Evolutionary conservation across 2,888 invertebrate genomes (phyloP).

Genomic region (Perithous albicinctus): DNA sequence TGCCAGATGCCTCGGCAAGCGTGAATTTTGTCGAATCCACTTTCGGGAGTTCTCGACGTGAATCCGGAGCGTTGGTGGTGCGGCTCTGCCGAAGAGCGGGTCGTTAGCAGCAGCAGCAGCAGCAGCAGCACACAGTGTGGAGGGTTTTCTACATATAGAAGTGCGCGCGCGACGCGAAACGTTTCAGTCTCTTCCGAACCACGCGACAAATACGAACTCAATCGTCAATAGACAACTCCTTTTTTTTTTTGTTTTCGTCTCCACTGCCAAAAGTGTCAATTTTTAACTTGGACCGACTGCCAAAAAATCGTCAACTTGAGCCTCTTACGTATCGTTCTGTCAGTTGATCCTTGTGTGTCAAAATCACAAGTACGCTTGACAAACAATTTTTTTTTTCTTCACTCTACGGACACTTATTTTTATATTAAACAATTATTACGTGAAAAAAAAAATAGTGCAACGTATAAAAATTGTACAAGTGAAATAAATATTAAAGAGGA

Average conservation of each 20-base stretch:
- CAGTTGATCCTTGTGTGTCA: not conserved
- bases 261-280: conserved; percentile 13
- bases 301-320: not conserved
- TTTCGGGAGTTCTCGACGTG: conserved; percentile 55
- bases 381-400: not conserved
- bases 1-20: conserved; percentile 21
- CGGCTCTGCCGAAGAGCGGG: too few species aligned
- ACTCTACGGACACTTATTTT: not conserved
- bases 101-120: conserved; percentile 69
- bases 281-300: conserved; percentile 5
- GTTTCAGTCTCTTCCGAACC: conserved; percentile 78
- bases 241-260: too few species aligned
- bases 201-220: conserved; percentile 72
- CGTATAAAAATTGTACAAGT: conserved; percentile 26
- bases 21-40: conserved; percentile 43
- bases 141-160: conserved; percentile 80
- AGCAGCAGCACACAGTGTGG: too few species aligned
- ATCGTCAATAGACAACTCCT: too few species aligned
- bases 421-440: not conserved
- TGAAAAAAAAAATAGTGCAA: conserved; percentile 2
- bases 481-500: not conserved
- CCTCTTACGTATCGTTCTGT: not conserved
- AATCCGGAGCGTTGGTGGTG: conserved; percentile 51
- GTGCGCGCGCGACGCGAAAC: conserved; percentile 73
- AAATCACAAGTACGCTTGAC: not conserved